Conservation (phyloP, 2,888 invertebrate genomes). For the Trypoxylon attenuatum region DNA sequence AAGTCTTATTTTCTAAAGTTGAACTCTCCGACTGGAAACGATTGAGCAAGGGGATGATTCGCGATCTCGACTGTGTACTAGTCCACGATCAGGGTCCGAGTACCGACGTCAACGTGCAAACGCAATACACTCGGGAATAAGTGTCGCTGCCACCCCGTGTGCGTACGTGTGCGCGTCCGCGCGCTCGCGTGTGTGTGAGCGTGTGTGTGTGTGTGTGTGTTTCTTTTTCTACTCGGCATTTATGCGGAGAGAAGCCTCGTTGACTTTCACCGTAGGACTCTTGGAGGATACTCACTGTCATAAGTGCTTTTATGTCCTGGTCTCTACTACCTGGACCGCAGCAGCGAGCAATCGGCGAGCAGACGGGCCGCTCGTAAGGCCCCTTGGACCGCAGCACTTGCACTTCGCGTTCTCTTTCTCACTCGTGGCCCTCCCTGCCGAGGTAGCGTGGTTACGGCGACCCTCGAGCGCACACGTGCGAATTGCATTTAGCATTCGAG, state of each 20-base stretch:
- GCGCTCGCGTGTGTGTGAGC: background rate
- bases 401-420: background rate
- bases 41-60: too few relatives aligned
- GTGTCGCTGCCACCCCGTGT: background rate
- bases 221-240: too few relatives aligned
- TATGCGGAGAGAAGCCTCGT: background rate
- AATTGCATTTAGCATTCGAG: background rate
- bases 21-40: too few relatives aligned
- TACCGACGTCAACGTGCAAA: background rate
- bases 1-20: too few relatives aligned
- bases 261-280: conserved; percentile 5
- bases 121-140: background rate
- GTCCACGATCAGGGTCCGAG: background rate
- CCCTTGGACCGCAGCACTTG: background rate
- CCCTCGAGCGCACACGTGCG: conserved; percentile 4
- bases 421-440: background rate
- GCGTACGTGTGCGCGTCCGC: background rate
- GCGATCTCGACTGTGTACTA: background rate
- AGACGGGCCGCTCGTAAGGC: background rate
- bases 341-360: background rate
- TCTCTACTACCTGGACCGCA: background rate
- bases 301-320: conserved; percentile 1
- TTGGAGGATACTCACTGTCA: conserved; percentile 3
- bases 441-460: background rate
- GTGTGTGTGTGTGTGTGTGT: too few relatives aligned